These are phyloP conservation scores for Sorex araneus DNA, from an alignment of 2,113 vertebrate species.

Conservation along the genomic window DNA sequence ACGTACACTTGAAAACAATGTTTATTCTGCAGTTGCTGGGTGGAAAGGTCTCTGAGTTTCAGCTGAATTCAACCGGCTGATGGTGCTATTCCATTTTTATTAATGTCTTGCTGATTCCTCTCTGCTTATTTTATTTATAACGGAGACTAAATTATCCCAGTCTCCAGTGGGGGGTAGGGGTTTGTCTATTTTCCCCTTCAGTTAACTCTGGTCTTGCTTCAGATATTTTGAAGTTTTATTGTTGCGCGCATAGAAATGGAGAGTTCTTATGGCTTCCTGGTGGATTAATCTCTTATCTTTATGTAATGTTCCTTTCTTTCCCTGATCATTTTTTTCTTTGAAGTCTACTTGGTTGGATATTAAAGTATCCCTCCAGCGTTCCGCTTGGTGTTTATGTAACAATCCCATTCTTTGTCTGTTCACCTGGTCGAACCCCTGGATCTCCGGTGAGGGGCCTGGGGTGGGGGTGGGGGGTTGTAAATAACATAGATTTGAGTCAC, in stretches of 20 bases:
- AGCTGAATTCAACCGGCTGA: neutral
- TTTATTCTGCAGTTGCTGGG: neutral
- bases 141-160: neutral
- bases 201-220: neutral
- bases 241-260: neutral
- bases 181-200: neutral
- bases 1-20: neutral
- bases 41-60: neutral
- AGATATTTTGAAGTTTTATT: neutral
- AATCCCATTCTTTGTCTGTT: constrained; percentile 32
- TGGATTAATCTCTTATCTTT: constrained; percentile 9
- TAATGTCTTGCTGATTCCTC: neutral
- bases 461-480: neutral
- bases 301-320: neutral
- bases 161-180: neutral
- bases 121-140: neutral
- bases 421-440: neutral
- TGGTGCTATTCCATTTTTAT: neutral
- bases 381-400: neutral
- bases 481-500: neutral
- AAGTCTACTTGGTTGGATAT: neutral
- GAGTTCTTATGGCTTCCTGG: neutral
- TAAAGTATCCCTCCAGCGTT: neutral
- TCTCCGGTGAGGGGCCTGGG: neutral
- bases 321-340: neutral